Percentiles rank a stretch among this genome's conserved stretches.
phyloP scores from a whole-genome alignment of 2,113 vertebrate species.

The Erinaceus europaeus region DNA sequence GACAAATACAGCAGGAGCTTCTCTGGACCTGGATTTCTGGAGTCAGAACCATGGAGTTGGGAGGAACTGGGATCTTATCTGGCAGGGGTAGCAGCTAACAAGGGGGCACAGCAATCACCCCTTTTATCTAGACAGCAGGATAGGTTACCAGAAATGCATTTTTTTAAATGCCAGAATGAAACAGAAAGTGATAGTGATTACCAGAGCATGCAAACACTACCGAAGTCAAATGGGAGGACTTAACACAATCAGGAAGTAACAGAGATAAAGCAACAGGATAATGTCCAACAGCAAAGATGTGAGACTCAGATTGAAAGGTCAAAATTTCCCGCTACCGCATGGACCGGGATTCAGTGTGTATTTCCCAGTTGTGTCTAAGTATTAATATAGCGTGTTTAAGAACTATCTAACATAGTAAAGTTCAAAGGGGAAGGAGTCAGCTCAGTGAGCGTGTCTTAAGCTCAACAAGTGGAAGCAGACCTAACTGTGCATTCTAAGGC shows the following conservation, averaged over 20 bases:
- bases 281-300: not conserved
- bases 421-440: not conserved
- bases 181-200: not conserved
- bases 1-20: not conserved
- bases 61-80: not conserved
- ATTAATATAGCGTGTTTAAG: not conserved
- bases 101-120: not conserved
- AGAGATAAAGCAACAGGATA: not conserved
- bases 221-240: not conserved
- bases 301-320: not conserved
- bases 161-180: not conserved
- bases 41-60: not conserved
- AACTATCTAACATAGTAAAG: not conserved
- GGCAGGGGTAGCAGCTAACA: not conserved
- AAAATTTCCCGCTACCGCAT: not conserved
- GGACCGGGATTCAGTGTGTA: not conserved
- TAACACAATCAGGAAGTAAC: not conserved
- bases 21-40: not conserved
- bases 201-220: not conserved
- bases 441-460: not conserved
- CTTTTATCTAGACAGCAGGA: not conserved
- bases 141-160: not conserved
- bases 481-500: too few relatives aligned
- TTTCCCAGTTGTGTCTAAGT: not conserved
- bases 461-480: not conserved